Evolutionary conservation across 1,140 invertebrate species (phyloP).

Genomic region (Eueides isabella): DNA sequence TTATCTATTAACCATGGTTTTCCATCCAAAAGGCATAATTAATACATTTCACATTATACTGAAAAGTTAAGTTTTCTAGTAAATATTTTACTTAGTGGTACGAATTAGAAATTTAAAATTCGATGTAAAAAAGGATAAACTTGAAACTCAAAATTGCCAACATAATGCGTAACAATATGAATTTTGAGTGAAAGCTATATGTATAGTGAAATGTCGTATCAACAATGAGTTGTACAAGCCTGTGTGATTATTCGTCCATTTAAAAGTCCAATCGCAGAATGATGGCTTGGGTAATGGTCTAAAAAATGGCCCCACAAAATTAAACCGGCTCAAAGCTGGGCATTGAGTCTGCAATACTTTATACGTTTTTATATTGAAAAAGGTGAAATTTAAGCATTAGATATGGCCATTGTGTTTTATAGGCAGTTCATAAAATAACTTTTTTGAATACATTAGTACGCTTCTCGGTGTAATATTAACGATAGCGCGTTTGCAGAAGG

Average conservation of each 20-base stretch:
- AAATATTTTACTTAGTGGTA: too few relatives aligned
- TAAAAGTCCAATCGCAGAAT: slow-evolving; percentile 28
- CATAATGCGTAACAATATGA: too few relatives aligned
- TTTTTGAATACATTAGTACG: slow-evolving; percentile 54
- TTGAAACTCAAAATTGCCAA: too few relatives aligned
- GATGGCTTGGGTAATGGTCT: slow-evolving; percentile 38
- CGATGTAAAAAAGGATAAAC: too few relatives aligned
- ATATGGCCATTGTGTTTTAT: slow-evolving; percentile 64
- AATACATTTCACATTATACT: too few relatives aligned
- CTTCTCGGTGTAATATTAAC: slow-evolving; percentile 47
- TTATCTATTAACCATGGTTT: too few relatives aligned
- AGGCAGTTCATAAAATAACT: slow-evolving; percentile 65
- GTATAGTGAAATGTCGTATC: not conserved
- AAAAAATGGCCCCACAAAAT: slow-evolving; percentile 57
- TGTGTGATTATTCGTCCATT: slow-evolving; percentile 29
- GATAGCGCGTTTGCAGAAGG: slow-evolving; percentile 5
- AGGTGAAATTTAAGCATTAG: slow-evolving; percentile 59
- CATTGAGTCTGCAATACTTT: slow-evolving; percentile 46
- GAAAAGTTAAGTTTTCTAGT: too few relatives aligned
- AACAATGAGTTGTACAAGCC: slow-evolving; percentile 18
- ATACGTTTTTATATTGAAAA: slow-evolving; percentile 60
- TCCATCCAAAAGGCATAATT: too few relatives aligned
- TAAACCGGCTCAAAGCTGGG: slow-evolving; percentile 49
- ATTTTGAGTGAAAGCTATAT: too few relatives aligned
- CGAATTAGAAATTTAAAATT: too few relatives aligned